Base-by-base conservation (phyloP, 1,140 invertebrate species). In the Neuroterus valhalla region DNA sequence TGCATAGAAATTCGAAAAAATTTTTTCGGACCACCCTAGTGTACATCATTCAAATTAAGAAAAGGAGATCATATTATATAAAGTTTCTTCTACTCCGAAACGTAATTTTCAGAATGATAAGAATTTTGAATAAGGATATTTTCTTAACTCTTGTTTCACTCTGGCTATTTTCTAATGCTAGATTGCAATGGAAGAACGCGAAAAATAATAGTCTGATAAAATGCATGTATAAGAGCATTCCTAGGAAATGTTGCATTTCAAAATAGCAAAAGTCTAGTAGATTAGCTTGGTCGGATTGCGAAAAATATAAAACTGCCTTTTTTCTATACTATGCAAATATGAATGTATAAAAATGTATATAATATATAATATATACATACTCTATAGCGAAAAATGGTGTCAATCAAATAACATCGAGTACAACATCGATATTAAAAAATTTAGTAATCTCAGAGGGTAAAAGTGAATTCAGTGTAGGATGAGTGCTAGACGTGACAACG, bases 361-460 rank as follows among this genome's bases (percentile, higher is more conserved):
- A 26, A 62, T 31, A 15, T 62, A n/a, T 15, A 26, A 15, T 31
- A 15, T 15, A 31, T 38, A 26, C 31, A 62, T 15, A 62, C 1
- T 31, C 55, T 62, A 23, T 38, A 62, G 55, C 55, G 11, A n/a
- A 62, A 50, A 31, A 62, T 15, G 55, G 55, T 62, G 14, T 62
- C 3, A 62, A 38, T 62, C 38, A 69, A 62, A 66, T 70, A 23
- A 84, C 78, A 83, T 76, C 78, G 76, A 81, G 48, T 78, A 82
- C 81, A 84, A 84, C 83, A 84, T 78, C 73, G 78, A 84, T 77
- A 83, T 72, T 82, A 68, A 77, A 79, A 80, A 72, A 8, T 62
- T 62, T 14, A 31, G 31, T 62, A 55, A 55, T 26, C 26, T 31
- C 26, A 6, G 31, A 23, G n/a, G 31, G 23, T 62, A 38, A 62